Evolutionary conservation across 2,888 invertebrate species (phyloP), one percentile per base, ranked within the genome.

Genomic region (Clusia tigrina): DNA sequence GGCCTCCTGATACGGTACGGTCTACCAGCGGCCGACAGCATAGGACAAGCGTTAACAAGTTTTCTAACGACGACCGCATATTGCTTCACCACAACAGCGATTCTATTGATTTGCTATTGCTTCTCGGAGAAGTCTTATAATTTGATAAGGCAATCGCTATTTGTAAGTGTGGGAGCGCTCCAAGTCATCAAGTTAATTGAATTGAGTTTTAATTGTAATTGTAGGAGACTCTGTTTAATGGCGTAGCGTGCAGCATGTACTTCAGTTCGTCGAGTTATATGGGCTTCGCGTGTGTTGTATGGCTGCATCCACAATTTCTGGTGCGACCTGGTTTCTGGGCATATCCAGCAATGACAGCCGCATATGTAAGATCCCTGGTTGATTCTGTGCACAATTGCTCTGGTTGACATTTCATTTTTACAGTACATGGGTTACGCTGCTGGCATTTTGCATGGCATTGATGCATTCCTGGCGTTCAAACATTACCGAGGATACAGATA

Each of bases 281-380:
- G 85, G 91, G 91, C 0, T 89, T 92, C 69, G 89, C 91, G 1
- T 91, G 93, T 20, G 90, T 92, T 71, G 84, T 92, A 48, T 91
- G 90, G 81, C 84, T 95, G 58, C 90, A 91, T 83, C 91, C 92
- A 0, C 87, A 89, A 73, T 93, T 94, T 81, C 85, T 90, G 26
- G 78, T 89, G 6, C 83, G 88, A 62, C 90, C 88, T 48, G 91
- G 94, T 69, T 92, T 91, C 78, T 90, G 93, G 76, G 92, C 91
- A 15, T 94, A 93, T 85, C 94, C 94, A n/a, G 92, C 94, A 1
- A 92, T 94, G 91, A 92, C 91, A 25, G 92, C 92, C 0, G 90
- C 91, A 69, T 94, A 94, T 82, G 94, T 95, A 85, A 91, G 92
- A 2, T 18, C 23, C 42, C n/a, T n/a, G n/a, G n/a, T n/a, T n/a